Conservation (phyloP, 2,113 vertebrate species). For the Petromus typicus region DNA sequence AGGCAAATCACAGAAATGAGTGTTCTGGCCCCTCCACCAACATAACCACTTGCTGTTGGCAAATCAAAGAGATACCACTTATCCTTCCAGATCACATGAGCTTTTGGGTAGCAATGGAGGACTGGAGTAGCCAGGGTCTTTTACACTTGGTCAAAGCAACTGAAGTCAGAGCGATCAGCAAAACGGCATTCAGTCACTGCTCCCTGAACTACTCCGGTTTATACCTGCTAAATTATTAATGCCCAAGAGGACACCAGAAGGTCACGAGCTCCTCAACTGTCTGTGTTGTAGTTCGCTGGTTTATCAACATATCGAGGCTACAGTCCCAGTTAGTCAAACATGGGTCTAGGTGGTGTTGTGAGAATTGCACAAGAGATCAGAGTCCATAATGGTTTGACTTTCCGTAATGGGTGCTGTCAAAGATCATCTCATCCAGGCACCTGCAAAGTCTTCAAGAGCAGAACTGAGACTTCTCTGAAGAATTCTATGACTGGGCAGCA, state of each 20-base stretch:
- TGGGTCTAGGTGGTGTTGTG: not conserved
- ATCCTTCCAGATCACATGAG: not conserved
- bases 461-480: not conserved
- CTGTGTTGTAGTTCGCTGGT: not conserved
- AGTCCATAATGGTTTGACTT: not conserved
- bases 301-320: not conserved
- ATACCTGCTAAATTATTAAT: not conserved
- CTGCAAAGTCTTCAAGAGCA: not conserved
- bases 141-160: not conserved
- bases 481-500: not conserved
- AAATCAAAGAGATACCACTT: constrained; percentile 5
- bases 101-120: not conserved
- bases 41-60: constrained; percentile 47
- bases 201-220: not conserved
- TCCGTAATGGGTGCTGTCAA: not conserved
- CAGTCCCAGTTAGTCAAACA: not conserved
- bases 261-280: not conserved
- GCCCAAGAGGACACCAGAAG: not conserved
- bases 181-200: not conserved
- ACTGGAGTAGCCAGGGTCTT: not conserved
- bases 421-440: not conserved
- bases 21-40: not conserved
- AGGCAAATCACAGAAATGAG: constrained; percentile 39
- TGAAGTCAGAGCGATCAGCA: not conserved
- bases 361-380: not conserved